phyloP scores from a whole-genome alignment of 2,888 invertebrate genomes.

The Agrypnus murinus region DNA sequence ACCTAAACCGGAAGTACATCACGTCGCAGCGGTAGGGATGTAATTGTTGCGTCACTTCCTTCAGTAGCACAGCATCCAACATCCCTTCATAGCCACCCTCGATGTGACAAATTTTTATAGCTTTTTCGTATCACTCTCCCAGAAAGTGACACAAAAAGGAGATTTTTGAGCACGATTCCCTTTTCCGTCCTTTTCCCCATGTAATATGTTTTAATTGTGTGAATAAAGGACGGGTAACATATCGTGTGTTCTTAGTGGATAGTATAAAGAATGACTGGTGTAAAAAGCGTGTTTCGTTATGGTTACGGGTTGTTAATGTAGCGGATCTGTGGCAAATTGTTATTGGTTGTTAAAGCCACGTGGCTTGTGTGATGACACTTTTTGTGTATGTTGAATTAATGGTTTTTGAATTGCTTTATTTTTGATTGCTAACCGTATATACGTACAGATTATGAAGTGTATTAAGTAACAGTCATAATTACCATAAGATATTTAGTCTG shows the following conservation, averaged over 20 bases:
- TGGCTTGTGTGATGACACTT: conserved; percentile 64
- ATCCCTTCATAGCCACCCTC: conserved; percentile 62
- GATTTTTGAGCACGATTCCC: conserved; percentile 6
- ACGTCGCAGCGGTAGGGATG: conserved; percentile 68
- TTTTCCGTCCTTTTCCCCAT: conserved; percentile 30
- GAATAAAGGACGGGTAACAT: conserved; percentile 22
- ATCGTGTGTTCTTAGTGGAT: conserved; percentile 8
- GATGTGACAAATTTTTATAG: conserved; percentile 70
- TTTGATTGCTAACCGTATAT: conserved; percentile 12
- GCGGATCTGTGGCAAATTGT: conserved; percentile 71
- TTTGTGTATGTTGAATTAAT: conserved; percentile 50
- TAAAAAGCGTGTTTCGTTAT: conserved; percentile 60
- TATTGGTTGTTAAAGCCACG: conserved; percentile 70
- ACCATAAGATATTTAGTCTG: too few species aligned
- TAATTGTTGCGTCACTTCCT: conserved; percentile 67
- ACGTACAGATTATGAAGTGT: too few species aligned
- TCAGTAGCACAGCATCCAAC: too few species aligned
- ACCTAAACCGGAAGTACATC: conserved; percentile 65
- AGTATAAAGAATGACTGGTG: conserved; percentile 28
- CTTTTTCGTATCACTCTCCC: conserved; percentile 64
- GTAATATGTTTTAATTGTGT: not conserved
- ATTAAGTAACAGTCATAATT: too few species aligned
- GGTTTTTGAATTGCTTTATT: conserved; percentile 49
- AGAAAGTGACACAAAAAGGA: conserved; percentile 54
- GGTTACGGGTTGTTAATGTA: conserved; percentile 70